Conservation (phyloP, 2,797 vertebrate genomes). For the Onychomys torridus region DNA sequence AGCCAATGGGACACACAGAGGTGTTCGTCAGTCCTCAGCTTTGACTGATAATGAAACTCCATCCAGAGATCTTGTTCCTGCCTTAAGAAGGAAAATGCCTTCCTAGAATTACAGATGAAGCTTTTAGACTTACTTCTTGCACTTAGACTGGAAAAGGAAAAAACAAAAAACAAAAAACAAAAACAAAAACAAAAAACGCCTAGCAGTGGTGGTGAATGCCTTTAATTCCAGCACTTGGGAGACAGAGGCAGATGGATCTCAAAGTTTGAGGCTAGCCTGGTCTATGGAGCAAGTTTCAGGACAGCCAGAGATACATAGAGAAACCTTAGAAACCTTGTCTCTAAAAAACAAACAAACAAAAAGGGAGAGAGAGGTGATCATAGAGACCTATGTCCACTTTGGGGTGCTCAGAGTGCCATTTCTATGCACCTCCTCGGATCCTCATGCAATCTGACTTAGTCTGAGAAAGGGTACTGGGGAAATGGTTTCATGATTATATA, state of each 20-base stretch:
- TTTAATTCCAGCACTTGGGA: neutral
- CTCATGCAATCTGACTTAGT: neutral
- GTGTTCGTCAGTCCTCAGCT: neutral
- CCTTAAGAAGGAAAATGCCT: constrained; percentile 11
- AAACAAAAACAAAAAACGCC: neutral
- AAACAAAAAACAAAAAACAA: no score
- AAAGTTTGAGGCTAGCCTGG: neutral
- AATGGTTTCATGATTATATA: neutral
- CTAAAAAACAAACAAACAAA: neutral
- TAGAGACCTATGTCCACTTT: neutral
- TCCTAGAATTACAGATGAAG: neutral
- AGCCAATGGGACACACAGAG: neutral
- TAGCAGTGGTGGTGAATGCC: neutral
- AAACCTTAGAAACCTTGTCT: neutral
- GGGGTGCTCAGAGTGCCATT: neutral
- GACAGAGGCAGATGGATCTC: neutral
- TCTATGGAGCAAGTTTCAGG: neutral
- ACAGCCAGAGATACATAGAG: neutral
- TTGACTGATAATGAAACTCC: neutral
- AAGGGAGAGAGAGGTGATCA: neutral
- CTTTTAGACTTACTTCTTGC: neutral
- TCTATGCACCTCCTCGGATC: neutral
- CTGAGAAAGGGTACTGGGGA: neutral
- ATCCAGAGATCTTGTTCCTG: neutral
- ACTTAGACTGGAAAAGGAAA: neutral